Evolutionary conservation across 2,113 vertebrate genomes (phyloP).

Genomic region (Alces alces): DNA sequence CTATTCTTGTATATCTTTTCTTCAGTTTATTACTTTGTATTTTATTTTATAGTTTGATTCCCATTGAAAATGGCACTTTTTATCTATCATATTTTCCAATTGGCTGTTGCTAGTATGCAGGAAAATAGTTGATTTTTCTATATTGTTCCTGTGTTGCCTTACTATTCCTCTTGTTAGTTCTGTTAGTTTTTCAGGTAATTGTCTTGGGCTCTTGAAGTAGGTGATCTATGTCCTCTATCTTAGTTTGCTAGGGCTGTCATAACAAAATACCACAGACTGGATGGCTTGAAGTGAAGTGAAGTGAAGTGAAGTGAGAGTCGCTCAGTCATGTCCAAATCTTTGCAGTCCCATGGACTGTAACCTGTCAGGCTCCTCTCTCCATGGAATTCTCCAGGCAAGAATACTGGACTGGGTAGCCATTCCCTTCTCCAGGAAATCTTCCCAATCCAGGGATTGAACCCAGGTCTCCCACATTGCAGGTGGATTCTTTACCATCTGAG

Average conservation of each 20-base stretch:
- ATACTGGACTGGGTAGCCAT: neutral
- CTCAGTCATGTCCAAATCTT: neutral
- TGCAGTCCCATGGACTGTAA: neutral
- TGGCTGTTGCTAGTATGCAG: neutral
- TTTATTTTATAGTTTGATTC: neutral
- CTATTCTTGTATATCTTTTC: neutral
- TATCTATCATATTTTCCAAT: neutral
- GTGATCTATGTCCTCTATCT: neutral
- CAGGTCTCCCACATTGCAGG: neutral
- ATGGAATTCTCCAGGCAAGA: neutral
- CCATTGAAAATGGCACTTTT: neutral
- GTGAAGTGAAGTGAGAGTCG: neutral
- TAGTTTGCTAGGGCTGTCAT: neutral
- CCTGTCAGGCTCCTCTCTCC: neutral
- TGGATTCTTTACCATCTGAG: neutral
- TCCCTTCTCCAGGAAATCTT: neutral
- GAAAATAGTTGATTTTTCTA: neutral
- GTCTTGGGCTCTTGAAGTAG: neutral
- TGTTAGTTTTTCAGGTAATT: slow-evolving; percentile 9
- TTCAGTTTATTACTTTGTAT: neutral
- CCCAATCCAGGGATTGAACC: neutral
- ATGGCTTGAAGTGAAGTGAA: neutral
- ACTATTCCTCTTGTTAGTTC: neutral
- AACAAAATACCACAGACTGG: neutral
- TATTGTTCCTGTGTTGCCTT: neutral